These are phyloP conservation scores for Cryptus armator DNA, from an alignment of 2,888 invertebrate genomes.

Conservation along the genomic window DNA sequence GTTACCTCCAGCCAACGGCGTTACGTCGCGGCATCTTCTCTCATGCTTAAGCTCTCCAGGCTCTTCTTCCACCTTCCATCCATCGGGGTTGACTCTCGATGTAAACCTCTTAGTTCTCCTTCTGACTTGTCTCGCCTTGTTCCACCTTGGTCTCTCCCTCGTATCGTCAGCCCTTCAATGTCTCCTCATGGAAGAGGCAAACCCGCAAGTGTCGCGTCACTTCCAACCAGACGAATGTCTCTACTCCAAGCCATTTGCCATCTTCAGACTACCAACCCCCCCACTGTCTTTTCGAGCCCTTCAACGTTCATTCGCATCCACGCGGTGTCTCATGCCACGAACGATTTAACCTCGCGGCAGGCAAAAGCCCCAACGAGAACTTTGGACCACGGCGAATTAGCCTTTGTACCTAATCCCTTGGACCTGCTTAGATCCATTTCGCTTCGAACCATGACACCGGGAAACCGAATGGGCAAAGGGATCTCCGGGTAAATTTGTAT, in stretches of 20 bases:
- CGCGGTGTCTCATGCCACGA: slow-evolving; percentile 44
- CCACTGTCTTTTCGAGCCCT: slow-evolving; percentile 16
- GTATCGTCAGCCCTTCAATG: slow-evolving; percentile 28
- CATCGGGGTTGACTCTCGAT: slow-evolving; percentile 15
- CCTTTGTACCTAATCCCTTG: slow-evolving; percentile 66
- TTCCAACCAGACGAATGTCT: slow-evolving; percentile 35
- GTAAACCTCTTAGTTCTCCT: slow-evolving; percentile 12
- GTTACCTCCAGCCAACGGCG: slow-evolving; percentile 59
- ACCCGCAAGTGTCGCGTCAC: slow-evolving; percentile 14
- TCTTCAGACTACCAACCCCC: slow-evolving; percentile 4
- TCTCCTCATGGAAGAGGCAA: neutral
- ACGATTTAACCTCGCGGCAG: slow-evolving; percentile 59
- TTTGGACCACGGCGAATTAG: slow-evolving; percentile 64
- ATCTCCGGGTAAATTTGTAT: slow-evolving; percentile 31
- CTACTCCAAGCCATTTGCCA: neutral
- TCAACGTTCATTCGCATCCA: slow-evolving; percentile 37
- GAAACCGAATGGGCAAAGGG: slow-evolving; percentile 57
- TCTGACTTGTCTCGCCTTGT: slow-evolving; percentile 10
- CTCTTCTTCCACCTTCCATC: slow-evolving; percentile 28
- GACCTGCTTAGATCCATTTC: slow-evolving; percentile 55
- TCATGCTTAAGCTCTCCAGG: neutral
- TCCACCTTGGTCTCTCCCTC: neutral
- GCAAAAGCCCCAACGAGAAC: slow-evolving; percentile 62
- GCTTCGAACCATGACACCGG: slow-evolving; percentile 34
- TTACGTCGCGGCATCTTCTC: slow-evolving; percentile 18